Evolutionary conservation across 1,140 invertebrate species (phyloP).

Genomic region (Palaemon carinicauda): DNA sequence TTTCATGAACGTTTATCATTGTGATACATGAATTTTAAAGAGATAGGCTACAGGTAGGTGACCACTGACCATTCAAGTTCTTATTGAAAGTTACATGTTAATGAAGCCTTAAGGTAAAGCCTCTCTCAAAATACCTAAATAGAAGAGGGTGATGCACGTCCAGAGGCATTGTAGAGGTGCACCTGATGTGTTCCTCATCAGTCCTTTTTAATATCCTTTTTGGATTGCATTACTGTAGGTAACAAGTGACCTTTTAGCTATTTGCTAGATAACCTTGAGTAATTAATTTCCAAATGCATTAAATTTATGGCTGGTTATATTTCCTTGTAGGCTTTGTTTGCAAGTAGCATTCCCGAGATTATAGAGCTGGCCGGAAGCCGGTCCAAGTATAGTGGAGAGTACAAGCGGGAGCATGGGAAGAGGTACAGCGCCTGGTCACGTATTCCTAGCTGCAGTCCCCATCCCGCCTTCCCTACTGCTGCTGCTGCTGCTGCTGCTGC

Average conservation of each 20-base stretch:
- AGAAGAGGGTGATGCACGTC: constrained; percentile 46
- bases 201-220: constrained; percentile 28
- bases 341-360: constrained; percentile 98
- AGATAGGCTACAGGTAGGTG: too few species aligned
- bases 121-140: neutral
- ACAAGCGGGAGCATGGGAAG: constrained; percentile 97
- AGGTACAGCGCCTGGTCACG: constrained; percentile 73
- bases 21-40: too few species aligned
- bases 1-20: too few species aligned
- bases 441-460: constrained; percentile 41
- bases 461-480: constrained; percentile 15
- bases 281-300: constrained; percentile 50
- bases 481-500: neutral
- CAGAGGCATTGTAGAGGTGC: constrained; percentile 36
- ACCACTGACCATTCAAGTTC: too few species aligned
- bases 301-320: constrained; percentile 59
- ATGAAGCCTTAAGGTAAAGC: neutral
- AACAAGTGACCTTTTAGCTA: constrained; percentile 45
- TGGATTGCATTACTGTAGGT: constrained; percentile 52
- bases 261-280: constrained; percentile 53
- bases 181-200: constrained; percentile 31
- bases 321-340: constrained; percentile 89
- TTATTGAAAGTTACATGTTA: neutral
- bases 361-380: constrained; percentile 97
- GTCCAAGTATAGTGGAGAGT: constrained; percentile 96